Base-by-base conservation (phyloP, 2,797 vertebrate species). In the Melanotaenia maccullochi region DNA sequence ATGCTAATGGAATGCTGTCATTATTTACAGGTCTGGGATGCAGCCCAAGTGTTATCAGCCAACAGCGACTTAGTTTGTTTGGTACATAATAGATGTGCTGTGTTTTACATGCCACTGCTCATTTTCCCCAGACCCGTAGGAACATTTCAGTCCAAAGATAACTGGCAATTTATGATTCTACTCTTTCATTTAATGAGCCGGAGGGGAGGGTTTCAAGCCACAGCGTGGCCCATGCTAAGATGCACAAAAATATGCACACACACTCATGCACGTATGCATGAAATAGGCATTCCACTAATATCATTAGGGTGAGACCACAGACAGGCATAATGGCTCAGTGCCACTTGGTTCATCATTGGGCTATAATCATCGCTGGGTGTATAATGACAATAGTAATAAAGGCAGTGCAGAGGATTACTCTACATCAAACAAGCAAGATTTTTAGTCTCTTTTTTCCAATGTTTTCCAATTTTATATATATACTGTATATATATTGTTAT, bases 41-140 rank as follows among this genome's bases (percentile, higher is more conserved):
- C n/a, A 51, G 79, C 87, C 92, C 89, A 92, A 92, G 85, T 84
- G 86, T 88, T 92, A 90, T 92, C 90, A 90, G 89, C 87, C 91
- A 90, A 84, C 72, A 85, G 82, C 64, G 74, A 83, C 81, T 83
- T 81, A 78, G 88, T 87, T 92, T 92, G 87, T 93, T 94, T 91
- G 91, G 87, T 91, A 82, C 87, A 93, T 91, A 94, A 93, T 87
- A 88, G 86, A 92, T 81, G 87, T 90, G 88, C 84, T 85, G 80
- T 93, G 91, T 93, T 93, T 90, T 90, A 93, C 91, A 93, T 87
- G 89, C 85, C 89, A 88, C 87, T 83, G 90, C 92, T 92, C 82
- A 90, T 90, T 90, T 85, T 89, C 89, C 78, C 85, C 87, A 83
- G 76, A 84, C 81, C 79, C 76, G 49, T 79, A 73, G 82, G 83